A percentile compares a stretch with the other conserved stretches of the same genome.
These are phyloP conservation scores for Drosophila birchii DNA, from an alignment of 2,888 invertebrate species.

Conservation along the genomic window DNA sequence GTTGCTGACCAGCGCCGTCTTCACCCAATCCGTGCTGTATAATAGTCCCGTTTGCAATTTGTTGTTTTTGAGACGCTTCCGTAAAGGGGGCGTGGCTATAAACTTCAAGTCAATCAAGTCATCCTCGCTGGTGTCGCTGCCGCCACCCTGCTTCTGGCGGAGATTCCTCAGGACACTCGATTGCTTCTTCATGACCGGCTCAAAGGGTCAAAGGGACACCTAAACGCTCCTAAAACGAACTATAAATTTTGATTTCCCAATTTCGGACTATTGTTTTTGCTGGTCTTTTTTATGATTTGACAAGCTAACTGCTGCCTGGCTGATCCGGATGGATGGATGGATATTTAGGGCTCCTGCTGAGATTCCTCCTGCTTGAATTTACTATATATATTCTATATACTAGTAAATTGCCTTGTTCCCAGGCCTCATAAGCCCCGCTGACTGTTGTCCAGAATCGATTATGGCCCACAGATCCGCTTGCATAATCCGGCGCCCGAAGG, in stretches of 20 bases:
- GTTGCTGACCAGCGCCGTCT: conserved; percentile 95
- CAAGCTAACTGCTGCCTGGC: conserved; percentile 10
- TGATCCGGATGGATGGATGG: too few relatives aligned
- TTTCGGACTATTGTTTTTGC: conserved; percentile 1
- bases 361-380: not conserved
- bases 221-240: not conserved
- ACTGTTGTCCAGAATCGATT: conserved; percentile 4
- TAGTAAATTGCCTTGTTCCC: conserved; percentile 8
- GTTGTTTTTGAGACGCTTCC: not conserved
- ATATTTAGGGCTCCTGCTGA: too few relatives aligned
- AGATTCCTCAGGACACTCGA: conserved; percentile 5
- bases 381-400: not conserved
- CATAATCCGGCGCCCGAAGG: conserved; percentile 34
- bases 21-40: conserved; percentile 88
- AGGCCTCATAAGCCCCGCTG: not conserved
- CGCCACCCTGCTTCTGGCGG: not conserved
- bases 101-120: conserved; percentile 3
- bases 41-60: conserved; percentile 49
- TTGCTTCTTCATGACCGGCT: conserved; percentile 20
- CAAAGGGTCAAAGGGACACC: not conserved
- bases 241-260: conserved; percentile 4
- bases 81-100: conserved; percentile 14
- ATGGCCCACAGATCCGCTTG: conserved; percentile 14
- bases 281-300: conserved; percentile 2
- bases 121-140: conserved; percentile 26